Percentiles rank a stretch among this genome's conserved stretches.
Evolutionary conservation across 2,797 vertebrate genomes (phyloP).

Genomic region (Cyprinella venusta): DNA sequence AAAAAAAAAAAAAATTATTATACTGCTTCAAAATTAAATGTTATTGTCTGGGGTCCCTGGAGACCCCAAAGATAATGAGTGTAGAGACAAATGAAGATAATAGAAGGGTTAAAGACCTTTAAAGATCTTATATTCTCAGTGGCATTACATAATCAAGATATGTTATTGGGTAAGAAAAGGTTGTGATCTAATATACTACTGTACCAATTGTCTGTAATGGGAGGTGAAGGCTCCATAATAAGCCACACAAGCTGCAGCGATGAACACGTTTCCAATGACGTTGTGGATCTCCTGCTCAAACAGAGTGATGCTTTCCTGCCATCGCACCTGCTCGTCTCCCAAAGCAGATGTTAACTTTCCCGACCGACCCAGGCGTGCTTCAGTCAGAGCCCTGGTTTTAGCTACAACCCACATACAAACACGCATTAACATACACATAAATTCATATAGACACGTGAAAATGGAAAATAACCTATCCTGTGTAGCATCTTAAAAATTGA

Average conservation of each 20-base stretch:
- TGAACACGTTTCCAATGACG: constrained; percentile 85
- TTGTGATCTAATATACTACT: constrained; percentile 51
- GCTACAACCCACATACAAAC: constrained; percentile 65
- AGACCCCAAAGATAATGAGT: no score
- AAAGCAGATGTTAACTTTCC: constrained; percentile 83
- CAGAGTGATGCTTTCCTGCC: constrained; percentile 81
- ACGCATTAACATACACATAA: neutral
- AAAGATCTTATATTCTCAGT: neutral
- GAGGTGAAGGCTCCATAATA: constrained; percentile 87
- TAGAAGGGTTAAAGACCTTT: no score
- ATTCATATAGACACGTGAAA: neutral
- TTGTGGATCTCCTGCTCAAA: constrained; percentile 84
- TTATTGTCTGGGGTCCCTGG: no score
- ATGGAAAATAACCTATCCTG: neutral
- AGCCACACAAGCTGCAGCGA: constrained; percentile 85
- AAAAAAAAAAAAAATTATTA: no score
- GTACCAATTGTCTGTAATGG: constrained; percentile 78
- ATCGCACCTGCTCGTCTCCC: constrained; percentile 83
- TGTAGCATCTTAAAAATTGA: neutral
- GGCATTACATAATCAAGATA: constrained; percentile 1
- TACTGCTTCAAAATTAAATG: no score
- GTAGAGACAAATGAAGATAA: no score
- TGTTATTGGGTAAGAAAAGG: neutral
- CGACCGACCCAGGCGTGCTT: constrained; percentile 78
- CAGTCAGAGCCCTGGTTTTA: constrained; percentile 80